These are phyloP conservation scores for Tolmerus cingulatus DNA, from an alignment of 2,888 invertebrate species.

Conservation along the genomic window DNA sequence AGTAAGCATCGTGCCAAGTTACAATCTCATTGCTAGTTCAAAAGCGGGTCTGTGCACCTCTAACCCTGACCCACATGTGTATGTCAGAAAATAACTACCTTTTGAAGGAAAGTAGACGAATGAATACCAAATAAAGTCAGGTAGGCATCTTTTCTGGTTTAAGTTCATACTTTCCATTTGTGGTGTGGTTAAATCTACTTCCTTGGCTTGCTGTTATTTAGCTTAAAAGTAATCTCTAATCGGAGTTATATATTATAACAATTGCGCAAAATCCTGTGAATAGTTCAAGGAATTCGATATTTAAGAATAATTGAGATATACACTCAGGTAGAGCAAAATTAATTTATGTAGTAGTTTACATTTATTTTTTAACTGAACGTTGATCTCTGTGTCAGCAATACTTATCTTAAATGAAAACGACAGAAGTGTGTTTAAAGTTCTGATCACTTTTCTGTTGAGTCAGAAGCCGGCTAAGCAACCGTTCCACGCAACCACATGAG, in stretches of 20 bases:
- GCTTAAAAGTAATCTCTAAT: neutral
- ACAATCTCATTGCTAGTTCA: neutral
- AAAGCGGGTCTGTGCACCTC: neutral
- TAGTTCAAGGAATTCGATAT: neutral
- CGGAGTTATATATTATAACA: too few species aligned
- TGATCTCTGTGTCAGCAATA: neutral
- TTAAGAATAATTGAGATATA: neutral
- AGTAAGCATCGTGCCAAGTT: neutral
- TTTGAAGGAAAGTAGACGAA: neutral
- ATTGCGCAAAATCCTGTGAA: too few species aligned
- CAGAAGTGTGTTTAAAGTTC: neutral
- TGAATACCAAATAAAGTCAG: neutral
- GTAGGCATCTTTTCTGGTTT: neutral
- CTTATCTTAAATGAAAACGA: neutral
- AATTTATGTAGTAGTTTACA: neutral
- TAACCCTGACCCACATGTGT: neutral
- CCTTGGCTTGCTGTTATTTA: neutral
- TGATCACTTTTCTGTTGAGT: neutral
- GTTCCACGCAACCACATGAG: neutral
- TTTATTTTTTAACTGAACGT: neutral
- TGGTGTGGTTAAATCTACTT: neutral
- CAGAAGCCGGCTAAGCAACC: neutral
- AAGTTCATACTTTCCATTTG: neutral
- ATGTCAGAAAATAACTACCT: neutral
- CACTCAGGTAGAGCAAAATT: too few species aligned